Evolutionary conservation across 1,140 invertebrate species (phyloP).

Genomic region (Ephestia elutella): DNA sequence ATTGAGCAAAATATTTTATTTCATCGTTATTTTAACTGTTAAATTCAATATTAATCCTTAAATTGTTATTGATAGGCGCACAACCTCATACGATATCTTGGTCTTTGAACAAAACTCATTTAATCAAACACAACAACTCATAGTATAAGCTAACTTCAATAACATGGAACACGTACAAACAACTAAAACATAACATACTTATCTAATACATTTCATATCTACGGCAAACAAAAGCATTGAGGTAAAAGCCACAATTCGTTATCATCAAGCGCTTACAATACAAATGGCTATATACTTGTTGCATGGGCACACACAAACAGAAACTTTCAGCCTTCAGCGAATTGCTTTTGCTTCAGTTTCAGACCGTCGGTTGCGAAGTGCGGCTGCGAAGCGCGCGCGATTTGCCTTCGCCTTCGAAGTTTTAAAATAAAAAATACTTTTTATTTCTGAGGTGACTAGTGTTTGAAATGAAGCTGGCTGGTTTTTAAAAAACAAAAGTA

Average conservation of each 20-base stretch:
- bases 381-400: not conserved
- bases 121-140: too few relatives aligned
- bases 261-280: constrained; percentile 4
- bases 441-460: not conserved
- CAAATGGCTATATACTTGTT: constrained; percentile 4
- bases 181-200: too few relatives aligned
- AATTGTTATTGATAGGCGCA: too few relatives aligned
- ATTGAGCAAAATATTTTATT: too few relatives aligned
- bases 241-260: constrained; percentile 2
- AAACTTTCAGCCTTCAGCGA: constrained; percentile 1
- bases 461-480: not conserved
- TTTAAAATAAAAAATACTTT: not conserved
- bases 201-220: not conserved
- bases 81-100: too few relatives aligned
- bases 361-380: not conserved
- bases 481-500: not conserved
- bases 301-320: not conserved
- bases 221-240: not conserved
- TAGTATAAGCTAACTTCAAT: too few relatives aligned
- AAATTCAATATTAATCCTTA: too few relatives aligned
- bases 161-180: too few relatives aligned
- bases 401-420: not conserved
- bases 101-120: too few relatives aligned
- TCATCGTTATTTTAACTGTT: too few relatives aligned
- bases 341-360: not conserved